Base-by-base conservation (phyloP, 2,888 invertebrate genomes). In the Morpho helenor region DNA sequence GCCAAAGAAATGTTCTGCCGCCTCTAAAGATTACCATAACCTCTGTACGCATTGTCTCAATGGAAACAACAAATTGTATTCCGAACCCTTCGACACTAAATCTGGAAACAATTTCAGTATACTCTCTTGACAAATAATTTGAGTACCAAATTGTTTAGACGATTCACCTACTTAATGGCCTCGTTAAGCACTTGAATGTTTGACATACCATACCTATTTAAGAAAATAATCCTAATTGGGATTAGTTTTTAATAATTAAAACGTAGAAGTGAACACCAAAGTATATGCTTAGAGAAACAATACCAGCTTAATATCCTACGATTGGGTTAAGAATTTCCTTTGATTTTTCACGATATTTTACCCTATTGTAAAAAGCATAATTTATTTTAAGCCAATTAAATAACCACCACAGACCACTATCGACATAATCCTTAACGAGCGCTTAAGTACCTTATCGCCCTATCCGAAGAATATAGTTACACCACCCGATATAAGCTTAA, bases 51-150 rank as follows among this genome's bases (percentile, higher is more conserved):
- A 81, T 80, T 82, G 82, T 82, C 74, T 76, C 68, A 71, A 73
- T 70, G 63, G 74, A 73, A 79, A 78, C 79, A 79, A 72, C 67
- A 75, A 72, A 69, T 64, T 70, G 72, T 71, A 64, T 68, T 67
- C 72, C 73, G 73, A 77, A 86, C 86, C 87, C 81, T 86, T 86
- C 74, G 69, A 63, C 68, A 76, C 82, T 88, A 88, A 86, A 87
- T 87, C 78, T 82, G 85, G 87, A 84, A 82, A 80, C 85, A 80
- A 85, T 87, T 83, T 84, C 79, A 79, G 82, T 85, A 87, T 85
- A 73, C 75, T 71, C 74, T 73, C 79, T 76, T 81, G 84, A 88
- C 86, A 84, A 87, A 87, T 84, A 86, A 85, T 85, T 88, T 79
- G 69, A 74, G 76, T 72, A 82, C 84, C 83, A 60, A 86, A 88